These are phyloP conservation scores for Platycheirus albimanus DNA, from an alignment of 2,888 invertebrate species.

Conservation along the genomic window DNA sequence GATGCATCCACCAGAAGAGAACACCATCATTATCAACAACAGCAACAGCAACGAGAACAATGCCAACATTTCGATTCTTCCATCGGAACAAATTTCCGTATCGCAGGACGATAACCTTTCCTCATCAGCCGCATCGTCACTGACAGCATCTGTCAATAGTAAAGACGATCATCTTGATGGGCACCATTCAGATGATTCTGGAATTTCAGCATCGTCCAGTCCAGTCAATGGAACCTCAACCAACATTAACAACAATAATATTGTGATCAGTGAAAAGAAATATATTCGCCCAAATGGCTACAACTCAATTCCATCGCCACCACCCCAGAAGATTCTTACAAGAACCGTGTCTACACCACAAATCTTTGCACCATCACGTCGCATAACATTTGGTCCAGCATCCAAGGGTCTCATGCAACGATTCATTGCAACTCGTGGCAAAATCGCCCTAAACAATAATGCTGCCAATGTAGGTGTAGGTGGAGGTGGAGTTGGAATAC, in stretches of 20 bases:
- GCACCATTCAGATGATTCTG: slow-evolving; percentile 82
- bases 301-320: slow-evolving; percentile 80
- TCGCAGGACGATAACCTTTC: slow-evolving; percentile 76
- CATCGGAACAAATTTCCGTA: slow-evolving; percentile 61
- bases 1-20: slow-evolving; percentile 80
- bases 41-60: slow-evolving; percentile 71
- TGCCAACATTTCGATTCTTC: slow-evolving; percentile 37
- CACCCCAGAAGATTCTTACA: slow-evolving; percentile 81
- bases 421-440: slow-evolving; percentile 91
- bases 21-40: slow-evolving; percentile 73
- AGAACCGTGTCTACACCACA: slow-evolving; percentile 81
- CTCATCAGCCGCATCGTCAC: slow-evolving; percentile 77
- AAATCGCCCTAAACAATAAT: slow-evolving; percentile 82
- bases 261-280: slow-evolving; percentile 76
- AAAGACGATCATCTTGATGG: slow-evolving; percentile 80
- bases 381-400: slow-evolving; percentile 86
- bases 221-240: slow-evolving; percentile 78
- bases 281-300: slow-evolving; percentile 81
- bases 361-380: slow-evolving; percentile 81
- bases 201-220: slow-evolving; percentile 82
- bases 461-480: slow-evolving; percentile 43
- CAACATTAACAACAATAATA: slow-evolving; percentile 71
- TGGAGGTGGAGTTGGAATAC: slow-evolving; percentile 21
- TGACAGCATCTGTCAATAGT: slow-evolving; percentile 80
- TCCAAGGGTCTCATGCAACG: slow-evolving; percentile 93